Base-by-base conservation (phyloP, 2,113 vertebrate genomes). In the Pica pica region DNA sequence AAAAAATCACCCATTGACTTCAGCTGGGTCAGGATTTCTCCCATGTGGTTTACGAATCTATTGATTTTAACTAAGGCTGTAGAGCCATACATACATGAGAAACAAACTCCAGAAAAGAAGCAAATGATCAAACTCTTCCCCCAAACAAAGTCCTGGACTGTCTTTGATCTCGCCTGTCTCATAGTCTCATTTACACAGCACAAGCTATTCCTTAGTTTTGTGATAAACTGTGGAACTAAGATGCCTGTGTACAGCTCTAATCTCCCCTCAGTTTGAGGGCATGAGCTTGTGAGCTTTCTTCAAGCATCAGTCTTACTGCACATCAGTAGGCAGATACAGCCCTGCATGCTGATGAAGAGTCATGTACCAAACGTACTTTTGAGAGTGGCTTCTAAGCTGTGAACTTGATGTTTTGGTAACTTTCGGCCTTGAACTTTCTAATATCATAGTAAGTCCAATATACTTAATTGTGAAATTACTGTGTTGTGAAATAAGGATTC, bases 1-100 rank as follows among this genome's bases (percentile, higher is more conserved):
- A 97, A 97, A 97, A 97, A 90, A 61, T 6, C 89, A 94, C 92
- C 92, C 90, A 93, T 68, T 95, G 95, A 96, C 93, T 96, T 94
- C 91, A 94, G 78, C 92, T 73, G 87, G 94, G 95, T 92, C 94
- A 96, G 87, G 93, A 88, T 96, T 97, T 93, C 88, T 97, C 95
- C 93, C 93, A 90, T 93, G 93, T 80, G 95, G 92, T 97, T 96
- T 97, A 56, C 0, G 1, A 77, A 88, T 64, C 44, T 94, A 95
- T 97, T 93, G 93, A 91, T 97, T 96, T 89, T 74, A 95, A 77
- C 82, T 83, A 17, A 74, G 28, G 50, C 93, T 86, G 60, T 37
- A 49, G 47, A 94, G 56, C 42, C 74, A 63, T 31, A 80, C 26
- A 56, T 63, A 85, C 63, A 74, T 44, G 50, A 91, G 91, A 83